Base-by-base conservation (phyloP, 2,113 vertebrate species). In the Platycercus adscitus region DNA sequence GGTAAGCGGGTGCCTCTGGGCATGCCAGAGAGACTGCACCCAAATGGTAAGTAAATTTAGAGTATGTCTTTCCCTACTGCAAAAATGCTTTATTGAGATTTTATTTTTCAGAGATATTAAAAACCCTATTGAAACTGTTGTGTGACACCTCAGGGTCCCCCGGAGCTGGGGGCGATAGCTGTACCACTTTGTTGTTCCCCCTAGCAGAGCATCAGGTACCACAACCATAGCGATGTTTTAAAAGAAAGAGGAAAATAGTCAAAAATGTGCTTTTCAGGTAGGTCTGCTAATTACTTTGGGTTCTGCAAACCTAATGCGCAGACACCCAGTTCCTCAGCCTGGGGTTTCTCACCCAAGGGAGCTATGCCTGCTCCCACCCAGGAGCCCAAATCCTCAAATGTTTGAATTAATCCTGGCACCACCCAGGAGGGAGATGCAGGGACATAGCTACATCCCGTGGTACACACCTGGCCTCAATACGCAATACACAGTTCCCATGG, bases 191-290 rank as follows among this genome's bases (percentile, higher is more conserved):
- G 50, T 65, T 29, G 37, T 18, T 83, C 58, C 44, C 33, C 24
- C 4, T 8, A 46, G 52, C 4, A 2, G n/a, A 41, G 25, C 39
- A 68, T 35, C 52, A 15, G 0, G 0, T 31, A 18, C n/a, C n/a
- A 29, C 44, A 66, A 47, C 23, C 37, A 52, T 13, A 26, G 31
- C 9, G 39, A 3, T 5, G 11, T 17, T 49, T 47, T 24, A 18
- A 73, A 53, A 53, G 11, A 69, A 55, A 49, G 11, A 53, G 10
- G 10, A 63, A 47, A 61, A 47, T 1, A 23, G 14, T 75, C 37
- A 8, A 81, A 73, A 53, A 33, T 4, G 5, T 55, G 17, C 41
- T 69, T 69, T 86, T 63, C 16, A 33, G 7, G 69, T 28, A 55
- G 35, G 31, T 28, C 55, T 26, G 31, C 55, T 55, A 68, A 49